These are phyloP conservation scores for Onychostoma macrolepis DNA, from an alignment of 2,113 vertebrate genomes.

Conservation along the genomic window DNA sequence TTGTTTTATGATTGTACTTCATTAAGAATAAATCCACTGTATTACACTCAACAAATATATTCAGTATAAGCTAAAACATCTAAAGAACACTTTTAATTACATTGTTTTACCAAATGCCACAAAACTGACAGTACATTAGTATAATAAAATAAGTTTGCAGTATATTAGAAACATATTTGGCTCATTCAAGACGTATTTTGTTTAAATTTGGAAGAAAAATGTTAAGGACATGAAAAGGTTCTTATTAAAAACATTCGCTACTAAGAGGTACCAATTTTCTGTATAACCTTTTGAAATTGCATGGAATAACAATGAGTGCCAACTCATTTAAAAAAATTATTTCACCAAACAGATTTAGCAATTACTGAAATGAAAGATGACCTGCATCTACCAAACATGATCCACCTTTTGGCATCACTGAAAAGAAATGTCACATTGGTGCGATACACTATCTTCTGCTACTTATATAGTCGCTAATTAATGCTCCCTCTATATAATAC, in stretches of 20 bases:
- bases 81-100: not conserved
- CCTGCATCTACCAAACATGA: conserved; percentile 33
- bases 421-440: not conserved
- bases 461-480: not conserved
- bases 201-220: not conserved
- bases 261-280: conserved; percentile 4
- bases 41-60: not conserved
- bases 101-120: not conserved
- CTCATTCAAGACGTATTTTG: not conserved
- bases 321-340: not conserved
- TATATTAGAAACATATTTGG: not conserved
- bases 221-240: not conserved
- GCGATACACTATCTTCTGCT: not conserved
- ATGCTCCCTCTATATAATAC: not conserved
- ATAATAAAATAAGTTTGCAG: not conserved
- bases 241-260: not conserved
- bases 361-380: conserved; percentile 36
- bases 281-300: not conserved
- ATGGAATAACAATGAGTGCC: not conserved
- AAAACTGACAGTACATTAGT: not conserved
- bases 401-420: not conserved
- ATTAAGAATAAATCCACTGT: not conserved
- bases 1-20: conserved; percentile 26
- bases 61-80: not conserved
- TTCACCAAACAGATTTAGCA: not conserved